phyloP scores from a whole-genome alignment of 2,113 vertebrate genomes.

The Ictidomys tridecemlineatus region DNA sequence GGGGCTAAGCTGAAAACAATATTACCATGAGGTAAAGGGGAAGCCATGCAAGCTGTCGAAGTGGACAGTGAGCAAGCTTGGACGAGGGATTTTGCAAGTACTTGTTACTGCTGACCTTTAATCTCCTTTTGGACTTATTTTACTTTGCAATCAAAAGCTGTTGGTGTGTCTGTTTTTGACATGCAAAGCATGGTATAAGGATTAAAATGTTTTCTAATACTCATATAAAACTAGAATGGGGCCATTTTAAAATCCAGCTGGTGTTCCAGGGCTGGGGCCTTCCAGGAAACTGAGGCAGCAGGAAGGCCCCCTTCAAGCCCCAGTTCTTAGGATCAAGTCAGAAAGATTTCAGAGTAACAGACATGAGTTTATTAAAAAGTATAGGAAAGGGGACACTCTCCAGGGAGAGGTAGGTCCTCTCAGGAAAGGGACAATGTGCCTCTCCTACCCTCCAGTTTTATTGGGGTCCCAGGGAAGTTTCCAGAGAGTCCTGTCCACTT shows the following conservation, averaged over 20 bases:
- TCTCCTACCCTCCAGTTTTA: too few species aligned
- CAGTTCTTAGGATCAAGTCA: too few species aligned
- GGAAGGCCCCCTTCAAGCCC: too few species aligned
- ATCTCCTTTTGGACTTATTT: background rate
- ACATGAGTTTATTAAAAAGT: too few species aligned
- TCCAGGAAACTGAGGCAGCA: background rate
- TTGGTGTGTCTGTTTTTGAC: background rate
- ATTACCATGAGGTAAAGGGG: background rate
- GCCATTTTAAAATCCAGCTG: background rate
- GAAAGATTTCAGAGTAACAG: too few species aligned
- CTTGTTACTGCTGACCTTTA: background rate
- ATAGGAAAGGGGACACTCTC: too few species aligned
- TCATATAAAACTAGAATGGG: background rate
- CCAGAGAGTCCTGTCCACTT: too few species aligned
- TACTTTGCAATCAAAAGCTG: conserved; percentile 1
- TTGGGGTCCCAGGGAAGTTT: too few species aligned
- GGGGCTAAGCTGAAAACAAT: background rate
- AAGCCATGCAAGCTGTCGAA: background rate
- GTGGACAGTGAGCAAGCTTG: background rate
- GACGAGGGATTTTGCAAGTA: background rate
- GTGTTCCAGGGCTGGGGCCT: too few species aligned
- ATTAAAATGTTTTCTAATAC: conserved; percentile 18
- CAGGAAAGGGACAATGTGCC: too few species aligned
- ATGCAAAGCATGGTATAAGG: background rate
- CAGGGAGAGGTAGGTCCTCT: too few species aligned